These are phyloP conservation scores for Hippocampus comes DNA, from an alignment of 2,113 vertebrate species.

Conservation along the genomic window DNA sequence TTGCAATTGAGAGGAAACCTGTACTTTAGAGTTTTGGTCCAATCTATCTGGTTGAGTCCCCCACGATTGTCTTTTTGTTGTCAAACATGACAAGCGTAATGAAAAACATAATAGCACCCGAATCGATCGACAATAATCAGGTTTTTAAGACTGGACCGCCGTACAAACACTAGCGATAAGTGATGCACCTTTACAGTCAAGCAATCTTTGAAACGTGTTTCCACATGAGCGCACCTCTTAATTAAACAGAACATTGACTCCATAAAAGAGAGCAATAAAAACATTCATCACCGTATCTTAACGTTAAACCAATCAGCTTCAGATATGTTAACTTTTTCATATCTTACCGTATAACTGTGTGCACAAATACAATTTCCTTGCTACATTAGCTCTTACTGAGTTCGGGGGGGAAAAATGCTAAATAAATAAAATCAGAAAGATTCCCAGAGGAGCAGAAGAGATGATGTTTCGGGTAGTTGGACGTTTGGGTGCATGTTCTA, in stretches of 20 bases:
- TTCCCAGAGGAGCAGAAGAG: slow-evolving; percentile 17
- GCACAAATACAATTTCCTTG: neutral
- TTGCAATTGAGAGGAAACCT: neutral
- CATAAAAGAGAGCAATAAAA: neutral
- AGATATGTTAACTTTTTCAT: neutral
- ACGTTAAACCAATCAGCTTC: neutral
- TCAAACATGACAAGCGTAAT: too few species aligned
- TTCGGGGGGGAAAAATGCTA: slow-evolving; percentile 27
- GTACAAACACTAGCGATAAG: neutral
- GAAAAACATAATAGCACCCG: neutral
- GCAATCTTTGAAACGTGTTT: neutral
- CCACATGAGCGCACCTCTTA: neutral
- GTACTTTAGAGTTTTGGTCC: neutral
- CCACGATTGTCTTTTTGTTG: neutral
- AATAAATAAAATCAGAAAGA: slow-evolving; percentile 7
- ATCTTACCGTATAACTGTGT: neutral
- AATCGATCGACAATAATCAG: neutral
- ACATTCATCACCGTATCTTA: neutral
- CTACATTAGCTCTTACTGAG: slow-evolving; percentile 34
- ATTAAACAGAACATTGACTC: neutral
- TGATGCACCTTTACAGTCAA: neutral
- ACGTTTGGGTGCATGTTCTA: slow-evolving; percentile 13
- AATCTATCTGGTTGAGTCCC: neutral
- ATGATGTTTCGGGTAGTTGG: neutral
- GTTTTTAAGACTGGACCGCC: neutral